Evolutionary conservation across 2,797 vertebrate genomes (phyloP), one percentile per base, ranked within the genome.

Genomic region (Garrulus glandarius): DNA sequence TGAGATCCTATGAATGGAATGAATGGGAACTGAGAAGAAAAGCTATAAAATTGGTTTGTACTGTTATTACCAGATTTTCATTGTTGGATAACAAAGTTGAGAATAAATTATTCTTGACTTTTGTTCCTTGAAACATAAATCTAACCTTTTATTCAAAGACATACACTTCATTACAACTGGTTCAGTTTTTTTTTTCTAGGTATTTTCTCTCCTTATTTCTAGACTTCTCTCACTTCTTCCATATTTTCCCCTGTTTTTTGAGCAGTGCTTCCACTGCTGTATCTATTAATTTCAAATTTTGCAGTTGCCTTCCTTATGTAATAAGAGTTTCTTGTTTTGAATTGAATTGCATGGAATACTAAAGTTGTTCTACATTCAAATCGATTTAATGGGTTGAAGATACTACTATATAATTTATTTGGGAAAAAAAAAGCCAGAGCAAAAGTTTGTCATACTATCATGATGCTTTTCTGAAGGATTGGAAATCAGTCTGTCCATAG

Each of bases 11-110:
- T 5, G 98, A 99, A 90, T 99, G 99, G 99, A 99, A 99, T 68
- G 99, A 99, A 97, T 99, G 99, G 99, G 98, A 99, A 87, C 97
- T 99, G 84, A 97, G 99, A 91, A 98, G 99, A 96, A 98, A 99
- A 98, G 99, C 99, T 49, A 98, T 99, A 93, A 98, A 98, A 98
- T 85, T 99, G 99, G 99, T 99, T 96, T 97, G 98, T 97, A 96
- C 92, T 50, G 63, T 56, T 95, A 39, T 76, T 90, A 57, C 9
- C 19, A 49, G 26, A n/a, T 74, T 92, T 79, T 86, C 27, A 20
- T 61, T 64, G 10, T 30, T 75, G 11, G 15, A 36, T 68, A 60
- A 44, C 9, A 56, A 64, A 77, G 14, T 37, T 64, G 37, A 78
- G n/a, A 83, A 26, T 57, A 90, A 74, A 65, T 50, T 36, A 24